A percentile compares a stretch with the other conserved stretches of the same genome.
phyloP scores from a whole-genome alignment of 2,797 vertebrate genomes.

The Pagetopsis macropterus region DNA sequence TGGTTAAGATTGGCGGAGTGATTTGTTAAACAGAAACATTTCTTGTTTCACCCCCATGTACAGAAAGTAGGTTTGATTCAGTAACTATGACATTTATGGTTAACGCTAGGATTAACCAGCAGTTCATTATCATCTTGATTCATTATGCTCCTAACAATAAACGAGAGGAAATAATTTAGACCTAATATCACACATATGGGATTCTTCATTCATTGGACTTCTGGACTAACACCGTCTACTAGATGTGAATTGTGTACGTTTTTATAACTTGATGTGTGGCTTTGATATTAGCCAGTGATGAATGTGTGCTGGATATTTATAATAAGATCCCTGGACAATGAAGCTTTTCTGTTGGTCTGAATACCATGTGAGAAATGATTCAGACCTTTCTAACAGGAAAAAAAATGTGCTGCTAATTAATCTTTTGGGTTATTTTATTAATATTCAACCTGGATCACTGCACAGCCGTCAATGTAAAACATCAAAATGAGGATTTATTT shows the following conservation, averaged over 20 bases:
- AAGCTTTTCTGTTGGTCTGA: conserved; percentile 43
- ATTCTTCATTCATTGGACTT: conserved; percentile 25
- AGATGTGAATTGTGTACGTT: conserved; percentile 43
- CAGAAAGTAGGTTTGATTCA: not conserved
- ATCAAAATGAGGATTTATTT: conserved; percentile 22
- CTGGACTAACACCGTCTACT: conserved; percentile 41
- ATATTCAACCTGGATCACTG: conserved; percentile 40
- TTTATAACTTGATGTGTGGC: conserved; percentile 57
- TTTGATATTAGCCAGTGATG: conserved; percentile 70
- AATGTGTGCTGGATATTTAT: conserved; percentile 48
- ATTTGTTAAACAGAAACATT: not conserved
- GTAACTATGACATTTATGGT: not conserved
- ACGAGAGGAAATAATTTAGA: conserved; percentile 32
- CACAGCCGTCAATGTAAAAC: conserved; percentile 41
- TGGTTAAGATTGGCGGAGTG: not conserved
- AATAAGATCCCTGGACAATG: conserved; percentile 52
- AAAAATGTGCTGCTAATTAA: conserved; percentile 52
- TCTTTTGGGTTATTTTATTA: conserved; percentile 44
- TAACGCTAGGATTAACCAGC: not conserved
- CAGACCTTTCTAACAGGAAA: conserved; percentile 61
- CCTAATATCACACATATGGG: conserved; percentile 9
- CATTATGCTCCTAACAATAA: conserved; percentile 61
- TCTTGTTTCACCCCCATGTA: not conserved
- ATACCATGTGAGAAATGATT: conserved; percentile 63
- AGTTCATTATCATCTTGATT: conserved; percentile 54